Percentiles rank a stretch among this genome's conserved stretches.
These are phyloP conservation scores for Pedicia rivosa DNA, from an alignment of 2,888 invertebrate species.

Conservation along the genomic window DNA sequence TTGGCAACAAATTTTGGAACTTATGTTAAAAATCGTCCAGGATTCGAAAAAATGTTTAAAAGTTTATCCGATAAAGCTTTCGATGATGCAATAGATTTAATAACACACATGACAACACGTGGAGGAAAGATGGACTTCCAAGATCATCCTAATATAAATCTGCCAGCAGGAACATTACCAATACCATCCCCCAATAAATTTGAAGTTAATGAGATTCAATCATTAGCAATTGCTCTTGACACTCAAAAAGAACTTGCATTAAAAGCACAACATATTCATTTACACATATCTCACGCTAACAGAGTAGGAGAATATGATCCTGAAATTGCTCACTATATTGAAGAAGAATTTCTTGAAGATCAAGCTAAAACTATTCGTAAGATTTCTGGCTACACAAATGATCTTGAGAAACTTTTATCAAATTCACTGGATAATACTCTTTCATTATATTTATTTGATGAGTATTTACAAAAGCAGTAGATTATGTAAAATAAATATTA, in stretches of 20 bases:
- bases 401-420: slow-evolving; percentile 48
- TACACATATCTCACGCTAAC: slow-evolving; percentile 33
- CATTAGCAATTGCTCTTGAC: slow-evolving; percentile 59
- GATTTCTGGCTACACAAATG: slow-evolving; percentile 55
- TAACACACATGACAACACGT: slow-evolving; percentile 59
- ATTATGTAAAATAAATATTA: no score
- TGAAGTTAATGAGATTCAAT: slow-evolving; percentile 44
- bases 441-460: slow-evolving; percentile 58
- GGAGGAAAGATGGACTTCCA: slow-evolving; percentile 44
- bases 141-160: slow-evolving; percentile 2
- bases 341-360: slow-evolving; percentile 56
- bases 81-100: slow-evolving; percentile 55
- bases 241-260: slow-evolving; percentile 54
- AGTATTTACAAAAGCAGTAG: slow-evolving; percentile 33
- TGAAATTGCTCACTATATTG: slow-evolving; percentile 56
- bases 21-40: slow-evolving; percentile 56
- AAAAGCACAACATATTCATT: slow-evolving; percentile 51
- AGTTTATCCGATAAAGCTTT: slow-evolving; percentile 59
- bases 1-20: slow-evolving; percentile 62
- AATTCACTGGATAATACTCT: slow-evolving; percentile 43
- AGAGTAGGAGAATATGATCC: slow-evolving; percentile 45
- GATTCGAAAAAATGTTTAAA: slow-evolving; percentile 58
- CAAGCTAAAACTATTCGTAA: slow-evolving; percentile 51
- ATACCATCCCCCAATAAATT: slow-evolving; percentile 9
- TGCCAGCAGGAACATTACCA: no score